phyloP scores from a whole-genome alignment of 1,140 invertebrate genomes.

The Drosophila quadrilineata region DNA sequence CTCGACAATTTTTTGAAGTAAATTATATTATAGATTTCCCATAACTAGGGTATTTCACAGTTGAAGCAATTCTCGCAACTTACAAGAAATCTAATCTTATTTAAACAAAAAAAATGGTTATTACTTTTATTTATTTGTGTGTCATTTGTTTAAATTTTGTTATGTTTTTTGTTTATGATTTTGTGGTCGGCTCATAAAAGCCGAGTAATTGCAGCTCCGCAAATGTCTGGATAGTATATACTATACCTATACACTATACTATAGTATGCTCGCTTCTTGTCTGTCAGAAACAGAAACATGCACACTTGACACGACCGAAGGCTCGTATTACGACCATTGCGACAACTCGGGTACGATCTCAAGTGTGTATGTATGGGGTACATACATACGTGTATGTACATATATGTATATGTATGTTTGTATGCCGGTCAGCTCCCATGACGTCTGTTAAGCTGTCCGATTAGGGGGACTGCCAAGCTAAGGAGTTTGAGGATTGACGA shows the following conservation, averaged over 20 bases:
- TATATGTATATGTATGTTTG: no score
- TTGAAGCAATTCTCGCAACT: no score
- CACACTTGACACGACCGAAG: slow-evolving; percentile 69
- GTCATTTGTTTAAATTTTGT: slow-evolving; percentile 22
- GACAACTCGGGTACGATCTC: slow-evolving; percentile 28
- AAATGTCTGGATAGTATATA: slow-evolving; percentile 19
- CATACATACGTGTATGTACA: no score
- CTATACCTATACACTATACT: background rate
- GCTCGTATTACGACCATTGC: slow-evolving; percentile 59
- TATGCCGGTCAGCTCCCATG: slow-evolving; percentile 42
- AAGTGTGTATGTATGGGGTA: no score
- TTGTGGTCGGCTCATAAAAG: slow-evolving; percentile 37
- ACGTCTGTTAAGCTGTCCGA: slow-evolving; percentile 36
- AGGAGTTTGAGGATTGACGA: background rate
- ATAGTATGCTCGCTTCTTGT: slow-evolving; percentile 61
- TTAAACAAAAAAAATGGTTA: no score
- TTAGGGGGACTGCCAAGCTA: slow-evolving; percentile 1
- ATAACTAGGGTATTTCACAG: background rate
- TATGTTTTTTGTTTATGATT: slow-evolving; percentile 36
- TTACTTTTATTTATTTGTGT: background rate
- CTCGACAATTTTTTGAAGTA: background rate
- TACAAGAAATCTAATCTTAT: no score
- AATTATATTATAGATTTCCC: background rate
- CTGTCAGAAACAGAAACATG: slow-evolving; percentile 29
- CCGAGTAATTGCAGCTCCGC: slow-evolving; percentile 31